A percentile compares a stretch with the other conserved stretches of the same genome.
These are phyloP conservation scores for Pipra filicauda DNA, from an alignment of 2,113 vertebrate genomes.

Conservation along the genomic window DNA sequence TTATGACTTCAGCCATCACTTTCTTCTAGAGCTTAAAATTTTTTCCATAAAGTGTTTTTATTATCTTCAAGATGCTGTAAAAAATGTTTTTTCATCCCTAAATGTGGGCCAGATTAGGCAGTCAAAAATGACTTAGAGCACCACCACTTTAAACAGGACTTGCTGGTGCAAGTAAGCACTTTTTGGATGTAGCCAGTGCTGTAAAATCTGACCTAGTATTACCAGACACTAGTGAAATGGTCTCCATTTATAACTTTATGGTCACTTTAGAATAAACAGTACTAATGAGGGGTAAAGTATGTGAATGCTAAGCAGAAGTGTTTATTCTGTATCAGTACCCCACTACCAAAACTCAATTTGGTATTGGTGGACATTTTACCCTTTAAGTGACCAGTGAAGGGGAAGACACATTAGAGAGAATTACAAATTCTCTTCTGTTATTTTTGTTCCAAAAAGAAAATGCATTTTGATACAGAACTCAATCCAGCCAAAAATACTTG, in stretches of 20 bases:
- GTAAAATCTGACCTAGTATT: not conserved
- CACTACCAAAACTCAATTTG: not conserved
- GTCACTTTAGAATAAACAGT: not conserved
- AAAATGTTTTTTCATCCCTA: not conserved
- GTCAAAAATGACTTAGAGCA: not conserved
- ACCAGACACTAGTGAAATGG: not conserved
- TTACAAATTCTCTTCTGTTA: not conserved
- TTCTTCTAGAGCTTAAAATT: not conserved
- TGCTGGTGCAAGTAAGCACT: not conserved
- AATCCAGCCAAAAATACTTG: not conserved
- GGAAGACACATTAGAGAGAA: not conserved
- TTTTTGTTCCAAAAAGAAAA: not conserved
- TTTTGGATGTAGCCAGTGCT: not conserved
- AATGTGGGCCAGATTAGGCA: not conserved
- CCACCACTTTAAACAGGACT: not conserved
- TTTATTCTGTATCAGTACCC: not conserved
- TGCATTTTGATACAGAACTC: not conserved
- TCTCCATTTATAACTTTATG: not conserved
- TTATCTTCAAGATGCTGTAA: not conserved
- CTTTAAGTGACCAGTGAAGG: not conserved
- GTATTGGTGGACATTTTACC: not conserved
- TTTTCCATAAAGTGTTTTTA: not conserved
- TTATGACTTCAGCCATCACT: not conserved
- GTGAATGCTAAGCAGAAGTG: not conserved
- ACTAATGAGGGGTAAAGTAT: not conserved